Evolutionary conservation across 35 echinoderm and acorn worm genomes (phyloP).

Genomic region (Chiridota heheva): DNA sequence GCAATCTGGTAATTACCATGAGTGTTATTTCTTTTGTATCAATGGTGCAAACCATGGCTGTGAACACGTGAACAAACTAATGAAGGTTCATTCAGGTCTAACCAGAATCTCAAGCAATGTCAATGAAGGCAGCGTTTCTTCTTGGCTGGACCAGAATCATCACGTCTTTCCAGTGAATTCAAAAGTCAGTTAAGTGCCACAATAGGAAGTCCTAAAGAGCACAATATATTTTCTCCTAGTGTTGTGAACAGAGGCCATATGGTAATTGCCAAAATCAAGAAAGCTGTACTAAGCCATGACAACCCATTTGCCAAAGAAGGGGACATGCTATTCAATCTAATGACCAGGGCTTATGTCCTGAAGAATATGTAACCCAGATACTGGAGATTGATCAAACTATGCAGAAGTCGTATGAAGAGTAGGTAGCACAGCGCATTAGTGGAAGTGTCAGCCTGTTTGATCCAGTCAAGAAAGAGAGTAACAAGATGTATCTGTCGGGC

Average conservation of each 20-base stretch:
- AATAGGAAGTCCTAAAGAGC: neutral
- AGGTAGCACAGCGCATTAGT: neutral
- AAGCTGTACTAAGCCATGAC: slow-evolving; percentile 19
- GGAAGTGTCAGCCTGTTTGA: neutral
- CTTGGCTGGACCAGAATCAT: slow-evolving; percentile 4
- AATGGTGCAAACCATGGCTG: no score
- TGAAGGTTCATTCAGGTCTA: no score
- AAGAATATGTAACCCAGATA: slow-evolving; percentile 20
- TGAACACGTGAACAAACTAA: no score
- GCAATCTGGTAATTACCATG: no score
- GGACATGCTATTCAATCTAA: slow-evolving; percentile 11
- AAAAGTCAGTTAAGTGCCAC: neutral
- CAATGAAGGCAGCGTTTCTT: slow-evolving; percentile 14
- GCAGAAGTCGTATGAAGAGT: slow-evolving; percentile 17
- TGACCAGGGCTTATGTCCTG: slow-evolving; percentile 9
- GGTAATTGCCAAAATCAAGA: slow-evolving; percentile 1
- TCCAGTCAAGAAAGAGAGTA: no score
- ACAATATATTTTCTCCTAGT: neutral
- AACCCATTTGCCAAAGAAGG: slow-evolving; percentile 26
- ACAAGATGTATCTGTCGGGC: no score
- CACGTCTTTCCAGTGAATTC: slow-evolving; percentile 9
- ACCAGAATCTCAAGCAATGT: no score
- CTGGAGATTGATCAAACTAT: slow-evolving; percentile 14
- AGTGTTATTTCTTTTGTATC: no score
- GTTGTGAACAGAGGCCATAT: slow-evolving; percentile 22